These are phyloP conservation scores for Cephalophus harveyi DNA, from an alignment of 2,113 vertebrate genomes.

Conservation along the genomic window DNA sequence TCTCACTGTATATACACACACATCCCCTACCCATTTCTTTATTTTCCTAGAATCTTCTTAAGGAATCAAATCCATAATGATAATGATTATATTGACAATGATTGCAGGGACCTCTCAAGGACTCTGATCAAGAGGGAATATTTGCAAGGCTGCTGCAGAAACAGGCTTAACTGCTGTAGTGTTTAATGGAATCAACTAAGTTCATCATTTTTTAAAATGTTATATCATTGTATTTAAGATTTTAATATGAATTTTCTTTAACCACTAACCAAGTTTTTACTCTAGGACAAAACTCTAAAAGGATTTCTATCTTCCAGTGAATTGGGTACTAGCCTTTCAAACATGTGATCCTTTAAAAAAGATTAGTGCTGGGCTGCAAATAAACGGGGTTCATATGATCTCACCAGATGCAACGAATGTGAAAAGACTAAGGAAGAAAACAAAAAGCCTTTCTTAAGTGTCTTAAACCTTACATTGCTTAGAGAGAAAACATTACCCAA, in stretches of 20 bases:
- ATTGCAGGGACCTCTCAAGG: background rate
- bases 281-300: background rate
- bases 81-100: too few relatives aligned
- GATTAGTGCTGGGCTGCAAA: background rate
- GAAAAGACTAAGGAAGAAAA: background rate
- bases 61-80: background rate
- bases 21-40: background rate
- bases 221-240: background rate
- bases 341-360: background rate
- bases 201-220: background rate
- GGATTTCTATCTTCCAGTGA: background rate
- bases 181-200: background rate
- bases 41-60: background rate
- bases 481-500: background rate
- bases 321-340: background rate
- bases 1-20: background rate
- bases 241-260: slow-evolving; percentile 8
- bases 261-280: background rate
- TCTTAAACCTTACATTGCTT: background rate
- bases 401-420: background rate
- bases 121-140: background rate
- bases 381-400: background rate
- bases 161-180: background rate
- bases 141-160: background rate
- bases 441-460: background rate